A percentile compares a stretch with the other conserved stretches of the same genome.
Conservation (phyloP, 2,888 invertebrate genomes). For the Selenia dentaria region DNA sequence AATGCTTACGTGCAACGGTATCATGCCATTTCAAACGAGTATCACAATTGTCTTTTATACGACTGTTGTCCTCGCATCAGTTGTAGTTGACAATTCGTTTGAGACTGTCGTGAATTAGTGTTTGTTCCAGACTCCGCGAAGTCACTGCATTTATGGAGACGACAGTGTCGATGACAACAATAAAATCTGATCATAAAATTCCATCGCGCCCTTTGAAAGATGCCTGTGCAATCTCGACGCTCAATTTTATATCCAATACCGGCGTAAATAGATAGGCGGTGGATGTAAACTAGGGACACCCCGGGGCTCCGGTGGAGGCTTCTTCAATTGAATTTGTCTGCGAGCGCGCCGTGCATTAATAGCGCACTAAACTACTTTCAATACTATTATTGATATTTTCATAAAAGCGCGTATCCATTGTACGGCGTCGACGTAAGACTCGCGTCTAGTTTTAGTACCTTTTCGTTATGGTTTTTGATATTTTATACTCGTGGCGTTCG, state of each 20-base stretch:
- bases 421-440: conserved; percentile 54
- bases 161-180: conserved; percentile 67
- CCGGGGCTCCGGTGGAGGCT: conserved; percentile 71
- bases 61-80: conserved; percentile 27
- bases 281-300: conserved; percentile 73
- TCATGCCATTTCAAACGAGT: conserved; percentile 51
- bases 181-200: conserved; percentile 74
- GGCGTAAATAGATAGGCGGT: conserved; percentile 75
- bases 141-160: conserved; percentile 57
- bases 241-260: conserved; percentile 75
- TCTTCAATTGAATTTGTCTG: conserved; percentile 83
- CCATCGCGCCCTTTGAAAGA: conserved; percentile 69
- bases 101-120: conserved; percentile 40
- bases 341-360: conserved; percentile 76
- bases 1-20: conserved; percentile 55
- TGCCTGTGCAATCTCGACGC: conserved; percentile 71
- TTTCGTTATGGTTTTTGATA: conserved; percentile 60
- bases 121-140: conserved; percentile 45
- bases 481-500: conserved; percentile 53
- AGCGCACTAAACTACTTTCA: conserved; percentile 74
- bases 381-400: conserved; percentile 75
- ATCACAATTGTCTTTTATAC: conserved; percentile 39
- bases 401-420: conserved; percentile 67
- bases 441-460: conserved; percentile 60
- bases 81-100: conserved; percentile 28